Conservation (phyloP, 2,888 invertebrate species). For the Tenodera sinensis region DNA sequence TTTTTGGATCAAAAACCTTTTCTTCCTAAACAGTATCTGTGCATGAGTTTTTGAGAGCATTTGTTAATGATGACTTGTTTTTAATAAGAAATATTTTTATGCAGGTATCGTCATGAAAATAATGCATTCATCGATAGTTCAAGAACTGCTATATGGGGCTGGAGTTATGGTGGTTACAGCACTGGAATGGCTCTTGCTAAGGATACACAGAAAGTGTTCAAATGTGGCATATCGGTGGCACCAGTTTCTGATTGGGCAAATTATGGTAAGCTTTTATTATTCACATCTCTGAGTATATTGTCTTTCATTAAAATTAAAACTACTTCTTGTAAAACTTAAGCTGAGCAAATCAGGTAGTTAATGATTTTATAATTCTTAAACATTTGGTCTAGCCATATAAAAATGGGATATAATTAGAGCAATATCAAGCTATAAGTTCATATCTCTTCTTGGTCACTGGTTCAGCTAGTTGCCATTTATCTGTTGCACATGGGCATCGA, state of each 20-base stretch:
- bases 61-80: too few species aligned
- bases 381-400: too few species aligned
- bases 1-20: too few species aligned
- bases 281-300: background rate
- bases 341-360: too few species aligned
- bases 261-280: slow-evolving; percentile 65
- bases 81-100: slow-evolving; percentile 29
- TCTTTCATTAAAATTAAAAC: background rate
- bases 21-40: too few species aligned
- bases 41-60: too few species aligned
- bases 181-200: slow-evolving; percentile 81
- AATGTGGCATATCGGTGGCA: slow-evolving; percentile 92
- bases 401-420: too few species aligned
- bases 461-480: too few species aligned
- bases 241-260: slow-evolving; percentile 96
- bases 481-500: too few species aligned
- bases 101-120: slow-evolving; percentile 61
- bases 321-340: background rate
- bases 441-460: too few species aligned
- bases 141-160: slow-evolving; percentile 93
- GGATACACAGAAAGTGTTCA: slow-evolving; percentile 70
- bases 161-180: slow-evolving; percentile 97
- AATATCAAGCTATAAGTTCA: too few species aligned
- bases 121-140: slow-evolving; percentile 71
- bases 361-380: too few species aligned